phyloP scores from a whole-genome alignment of 2,797 vertebrate genomes.

The Alcedo atthis region DNA sequence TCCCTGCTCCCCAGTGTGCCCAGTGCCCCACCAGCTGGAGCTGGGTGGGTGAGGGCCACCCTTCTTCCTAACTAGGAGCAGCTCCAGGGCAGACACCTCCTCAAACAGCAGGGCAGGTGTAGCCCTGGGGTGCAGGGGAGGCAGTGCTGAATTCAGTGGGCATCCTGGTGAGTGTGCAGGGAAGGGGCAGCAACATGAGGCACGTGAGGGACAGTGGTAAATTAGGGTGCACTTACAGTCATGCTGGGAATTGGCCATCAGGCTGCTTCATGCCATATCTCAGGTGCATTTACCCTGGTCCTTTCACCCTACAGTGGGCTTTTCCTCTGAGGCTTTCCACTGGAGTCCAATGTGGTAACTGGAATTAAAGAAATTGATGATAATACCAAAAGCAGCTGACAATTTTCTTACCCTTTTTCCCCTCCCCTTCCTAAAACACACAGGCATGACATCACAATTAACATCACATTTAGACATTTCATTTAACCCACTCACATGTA shows the following conservation, averaged over 20 bases:
- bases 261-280: neutral
- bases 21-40: fast-evolving
- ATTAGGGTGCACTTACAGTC: neutral
- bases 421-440: neutral
- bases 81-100: neutral
- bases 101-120: neutral
- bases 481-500: neutral
- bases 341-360: neutral
- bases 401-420: neutral
- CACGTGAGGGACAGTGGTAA: fast-evolving
- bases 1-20: fast-evolving
- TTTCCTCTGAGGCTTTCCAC: neutral
- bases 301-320: fast-evolving
- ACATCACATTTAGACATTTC: neutral
- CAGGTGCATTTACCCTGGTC: neutral
- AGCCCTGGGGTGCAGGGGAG: neutral
- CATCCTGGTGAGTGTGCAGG: neutral
- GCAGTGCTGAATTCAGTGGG: neutral
- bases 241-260: neutral
- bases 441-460: neutral
- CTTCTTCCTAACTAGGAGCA: fast-evolving
- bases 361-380: neutral
- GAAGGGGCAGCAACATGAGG: neutral
- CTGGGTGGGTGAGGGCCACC: neutral
- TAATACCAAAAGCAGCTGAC: neutral